Percentiles rank a stretch among this genome's conserved stretches.
Evolutionary conservation across 2,797 vertebrate species (phyloP).

Genomic region (Chrysolophus pictus): DNA sequence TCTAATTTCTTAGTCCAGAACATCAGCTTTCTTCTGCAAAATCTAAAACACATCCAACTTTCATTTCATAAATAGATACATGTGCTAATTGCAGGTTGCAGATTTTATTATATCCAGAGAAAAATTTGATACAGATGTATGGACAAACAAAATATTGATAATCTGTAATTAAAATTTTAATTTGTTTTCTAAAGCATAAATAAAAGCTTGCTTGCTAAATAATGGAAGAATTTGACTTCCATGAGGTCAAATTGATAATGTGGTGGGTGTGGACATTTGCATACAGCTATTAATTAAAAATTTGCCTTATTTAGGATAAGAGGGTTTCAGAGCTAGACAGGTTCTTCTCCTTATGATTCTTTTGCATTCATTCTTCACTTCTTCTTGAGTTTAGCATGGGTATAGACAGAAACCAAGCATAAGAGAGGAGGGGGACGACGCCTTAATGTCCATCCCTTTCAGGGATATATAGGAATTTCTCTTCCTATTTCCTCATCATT

Average conservation of each 20-base stretch:
- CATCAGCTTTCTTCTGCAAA: background rate
- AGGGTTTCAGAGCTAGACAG: background rate
- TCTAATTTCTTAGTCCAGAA: conserved; percentile 22
- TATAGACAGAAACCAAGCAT: background rate
- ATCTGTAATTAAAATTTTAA: conserved; percentile 18
- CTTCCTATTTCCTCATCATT: background rate
- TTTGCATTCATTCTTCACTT: background rate
- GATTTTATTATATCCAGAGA: conserved; percentile 15
- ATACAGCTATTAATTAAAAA: conserved; percentile 25
- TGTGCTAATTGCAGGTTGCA: conserved; percentile 6
- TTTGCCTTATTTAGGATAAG: conserved; percentile 21
- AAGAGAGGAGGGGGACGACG: background rate
- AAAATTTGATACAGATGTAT: conserved; percentile 1
- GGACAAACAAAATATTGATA: background rate
- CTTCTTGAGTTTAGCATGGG: accelerated
- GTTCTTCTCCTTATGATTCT: background rate
- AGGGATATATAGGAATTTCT: background rate
- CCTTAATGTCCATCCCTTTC: background rate
- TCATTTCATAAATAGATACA: background rate
- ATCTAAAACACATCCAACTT: background rate
- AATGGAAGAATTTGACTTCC: conserved; percentile 23
- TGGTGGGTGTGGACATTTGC: background rate
- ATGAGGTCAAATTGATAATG: conserved; percentile 2
- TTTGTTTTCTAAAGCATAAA: conserved; percentile 18
- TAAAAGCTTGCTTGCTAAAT: conserved; percentile 8